These are phyloP conservation scores for Silurus asotus DNA, from an alignment of 2,113 vertebrate species.

Conservation along the genomic window DNA sequence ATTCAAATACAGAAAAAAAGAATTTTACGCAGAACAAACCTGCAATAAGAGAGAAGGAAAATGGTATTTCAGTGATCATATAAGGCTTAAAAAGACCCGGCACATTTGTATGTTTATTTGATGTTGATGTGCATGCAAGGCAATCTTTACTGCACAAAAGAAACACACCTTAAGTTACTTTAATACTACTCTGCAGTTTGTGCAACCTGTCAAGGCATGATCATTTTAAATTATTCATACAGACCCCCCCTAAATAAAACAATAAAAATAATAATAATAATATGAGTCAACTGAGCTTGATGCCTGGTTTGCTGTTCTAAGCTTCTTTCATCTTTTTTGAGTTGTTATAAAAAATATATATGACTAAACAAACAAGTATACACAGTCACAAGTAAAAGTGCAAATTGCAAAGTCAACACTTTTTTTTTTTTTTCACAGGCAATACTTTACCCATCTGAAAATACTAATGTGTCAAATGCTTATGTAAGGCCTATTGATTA, in stretches of 20 bases:
- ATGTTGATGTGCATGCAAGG: neutral
- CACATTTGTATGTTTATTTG: neutral
- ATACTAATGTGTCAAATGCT: neutral
- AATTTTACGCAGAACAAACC: neutral
- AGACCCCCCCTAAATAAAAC: too few relatives aligned
- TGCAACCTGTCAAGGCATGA: neutral
- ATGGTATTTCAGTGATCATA: neutral
- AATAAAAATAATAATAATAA: neutral
- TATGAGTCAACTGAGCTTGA: neutral
- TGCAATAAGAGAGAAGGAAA: neutral
- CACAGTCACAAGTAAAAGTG: neutral
- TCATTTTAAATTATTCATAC: conserved; percentile 27
- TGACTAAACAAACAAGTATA: conserved; percentile 11
- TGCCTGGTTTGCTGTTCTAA: neutral
- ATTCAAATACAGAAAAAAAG: neutral
- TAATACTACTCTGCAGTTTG: neutral
- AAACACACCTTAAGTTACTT: neutral
- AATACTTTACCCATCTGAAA: neutral
- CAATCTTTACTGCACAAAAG: neutral
- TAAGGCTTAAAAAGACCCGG: neutral
- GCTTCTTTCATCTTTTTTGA: neutral
- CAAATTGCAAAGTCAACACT: neutral
- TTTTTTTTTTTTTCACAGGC: neutral
- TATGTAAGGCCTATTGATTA: neutral
- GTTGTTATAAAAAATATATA: neutral